These are phyloP conservation scores for Drosophila percnosoma DNA, from an alignment of 2,888 invertebrate genomes.

Conservation along the genomic window DNA sequence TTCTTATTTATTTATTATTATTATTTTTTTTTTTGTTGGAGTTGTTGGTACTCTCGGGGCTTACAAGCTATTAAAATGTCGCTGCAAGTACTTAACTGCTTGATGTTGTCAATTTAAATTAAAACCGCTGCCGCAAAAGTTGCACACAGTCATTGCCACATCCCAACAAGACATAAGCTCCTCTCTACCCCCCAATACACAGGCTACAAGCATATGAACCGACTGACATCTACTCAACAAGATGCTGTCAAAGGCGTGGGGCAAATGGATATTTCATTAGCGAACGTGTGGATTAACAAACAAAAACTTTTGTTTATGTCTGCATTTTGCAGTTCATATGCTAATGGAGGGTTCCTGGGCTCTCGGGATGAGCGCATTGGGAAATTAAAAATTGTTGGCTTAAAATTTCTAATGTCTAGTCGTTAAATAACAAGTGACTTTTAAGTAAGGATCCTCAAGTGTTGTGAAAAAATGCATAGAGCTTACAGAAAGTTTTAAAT, in stretches of 20 bases:
- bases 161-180: conserved; percentile 47
- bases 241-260: conserved; percentile 30
- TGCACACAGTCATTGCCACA: conserved; percentile 47
- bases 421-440: conserved; percentile 31
- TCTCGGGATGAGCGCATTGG: conserved; percentile 61
- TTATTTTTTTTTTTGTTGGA: conserved; percentile 5
- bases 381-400: conserved; percentile 63
- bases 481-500: neutral
- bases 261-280: conserved; percentile 71
- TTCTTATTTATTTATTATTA: conserved; percentile 8
- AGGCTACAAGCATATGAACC: conserved; percentile 9
- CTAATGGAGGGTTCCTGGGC: conserved; percentile 49
- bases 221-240: conserved; percentile 25
- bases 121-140: conserved; percentile 78
- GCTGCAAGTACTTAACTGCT: conserved; percentile 82
- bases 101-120: conserved; percentile 82
- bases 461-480: neutral
- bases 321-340: conserved; percentile 58
- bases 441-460: conserved; percentile 6
- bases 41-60: conserved; percentile 68
- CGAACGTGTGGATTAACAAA: conserved; percentile 68
- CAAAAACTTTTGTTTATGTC: conserved; percentile 68
- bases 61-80: conserved; percentile 83
- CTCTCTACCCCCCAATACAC: conserved; percentile 22
- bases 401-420: conserved; percentile 33